phyloP scores from a whole-genome alignment of 1,140 invertebrate genomes.

The Drosophila murphyi region DNA sequence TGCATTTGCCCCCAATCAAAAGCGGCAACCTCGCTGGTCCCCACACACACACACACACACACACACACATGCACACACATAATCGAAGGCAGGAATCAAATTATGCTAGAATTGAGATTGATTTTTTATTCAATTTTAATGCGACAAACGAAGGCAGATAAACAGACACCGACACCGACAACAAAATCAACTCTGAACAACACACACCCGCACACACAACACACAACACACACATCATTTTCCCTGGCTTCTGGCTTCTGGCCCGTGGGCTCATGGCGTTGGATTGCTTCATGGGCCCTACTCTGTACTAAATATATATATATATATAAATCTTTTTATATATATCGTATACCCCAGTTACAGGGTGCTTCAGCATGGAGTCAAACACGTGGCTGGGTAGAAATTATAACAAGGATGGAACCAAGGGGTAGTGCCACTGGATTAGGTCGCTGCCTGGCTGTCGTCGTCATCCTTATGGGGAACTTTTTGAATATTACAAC shows the following conservation, averaged over 20 bases:
- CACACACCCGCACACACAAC: conserved; percentile 18
- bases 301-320: conserved; percentile 3
- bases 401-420: conserved; percentile 70
- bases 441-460: conserved; percentile 68
- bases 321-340: too few relatives aligned
- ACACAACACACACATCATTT: conserved; percentile 47
- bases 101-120: conserved; percentile 84
- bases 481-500: conserved; percentile 83
- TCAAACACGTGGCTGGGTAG: conserved; percentile 57
- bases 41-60: conserved; percentile 9
- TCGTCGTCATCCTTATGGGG: conserved; percentile 65
- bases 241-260: conserved; percentile 18
- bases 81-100: conserved; percentile 81
- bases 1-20: conserved; percentile 20
- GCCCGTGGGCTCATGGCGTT: conserved; percentile 21
- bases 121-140: conserved; percentile 84
- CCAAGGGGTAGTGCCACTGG: conserved; percentile 71
- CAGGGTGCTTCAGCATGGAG: conserved; percentile 53
- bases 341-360: conserved; percentile 20
- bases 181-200: conserved; percentile 22
- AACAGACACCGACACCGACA: conserved; percentile 62
- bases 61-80: conserved; percentile 35
- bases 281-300: conserved; percentile 27
- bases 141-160: conserved; percentile 82
- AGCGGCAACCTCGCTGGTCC: conserved; percentile 12